These are phyloP conservation scores for Ommatoiulus sabulosus DNA, from an alignment of 2,888 invertebrate genomes.

Conservation along the genomic window DNA sequence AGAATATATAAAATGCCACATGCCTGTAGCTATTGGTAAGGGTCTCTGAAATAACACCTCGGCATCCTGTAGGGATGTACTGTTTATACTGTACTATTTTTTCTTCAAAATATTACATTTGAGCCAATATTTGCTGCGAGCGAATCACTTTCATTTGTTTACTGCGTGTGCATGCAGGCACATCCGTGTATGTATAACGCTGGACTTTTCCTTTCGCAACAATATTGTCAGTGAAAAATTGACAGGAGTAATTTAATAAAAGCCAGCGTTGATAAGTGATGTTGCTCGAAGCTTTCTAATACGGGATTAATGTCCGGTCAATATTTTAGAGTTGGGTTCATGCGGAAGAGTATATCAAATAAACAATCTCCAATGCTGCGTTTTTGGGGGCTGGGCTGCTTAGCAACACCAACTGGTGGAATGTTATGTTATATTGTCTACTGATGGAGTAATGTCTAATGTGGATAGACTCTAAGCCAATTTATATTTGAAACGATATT, in stretches of 20 bases:
- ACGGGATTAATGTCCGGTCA: neutral
- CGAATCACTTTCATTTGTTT: neutral
- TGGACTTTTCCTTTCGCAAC: neutral
- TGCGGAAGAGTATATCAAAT: neutral
- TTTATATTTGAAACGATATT: no score
- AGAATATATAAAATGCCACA: neutral
- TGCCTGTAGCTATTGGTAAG: neutral
- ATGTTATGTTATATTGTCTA: neutral
- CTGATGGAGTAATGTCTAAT: neutral
- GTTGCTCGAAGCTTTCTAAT: neutral
- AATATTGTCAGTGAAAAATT: neutral
- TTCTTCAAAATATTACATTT: neutral
- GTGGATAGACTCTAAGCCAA: no score
- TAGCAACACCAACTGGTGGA: neutral
- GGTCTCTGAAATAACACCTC: neutral
- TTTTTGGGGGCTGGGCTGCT: neutral
- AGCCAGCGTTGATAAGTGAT: constrained; percentile 4
- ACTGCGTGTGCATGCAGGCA: neutral
- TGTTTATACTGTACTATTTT: neutral
- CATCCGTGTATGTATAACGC: neutral
- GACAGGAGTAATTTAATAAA: constrained; percentile 34
- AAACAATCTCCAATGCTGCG: neutral
- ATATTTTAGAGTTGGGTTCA: neutral
- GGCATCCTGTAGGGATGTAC: neutral
- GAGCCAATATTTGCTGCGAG: neutral